phyloP scores from a whole-genome alignment of 1,140 invertebrate species.

The Halotydeus destructor region DNA sequence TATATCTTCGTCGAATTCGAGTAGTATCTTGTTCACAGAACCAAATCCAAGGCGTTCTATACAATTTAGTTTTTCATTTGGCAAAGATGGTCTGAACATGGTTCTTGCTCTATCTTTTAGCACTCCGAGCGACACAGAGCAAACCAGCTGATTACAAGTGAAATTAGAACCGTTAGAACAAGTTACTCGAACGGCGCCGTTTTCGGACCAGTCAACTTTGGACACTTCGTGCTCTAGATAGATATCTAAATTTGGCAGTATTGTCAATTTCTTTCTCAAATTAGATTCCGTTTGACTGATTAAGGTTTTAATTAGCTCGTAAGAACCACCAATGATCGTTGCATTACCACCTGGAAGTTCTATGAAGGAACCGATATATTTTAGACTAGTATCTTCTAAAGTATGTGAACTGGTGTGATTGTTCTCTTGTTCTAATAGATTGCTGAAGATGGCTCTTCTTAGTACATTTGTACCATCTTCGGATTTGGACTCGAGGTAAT shows the following conservation, averaged over 20 bases:
- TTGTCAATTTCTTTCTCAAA: neutral
- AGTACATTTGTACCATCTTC: conserved; percentile 50
- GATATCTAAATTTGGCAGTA: neutral
- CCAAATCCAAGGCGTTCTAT: conserved; percentile 69
- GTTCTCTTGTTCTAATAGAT: conserved; percentile 73
- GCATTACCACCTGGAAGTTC: conserved; percentile 87
- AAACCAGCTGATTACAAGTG: conserved; percentile 64
- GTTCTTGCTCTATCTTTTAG: conserved; percentile 48
- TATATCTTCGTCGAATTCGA: conserved; percentile 75
- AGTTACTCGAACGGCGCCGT: conserved; percentile 23
- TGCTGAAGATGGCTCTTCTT: conserved; percentile 66
- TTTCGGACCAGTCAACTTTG: conserved; percentile 1
- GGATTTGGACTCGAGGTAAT: conserved; percentile 53
- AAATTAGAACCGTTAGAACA: conserved; percentile 45
- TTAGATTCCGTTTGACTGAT: conserved; percentile 7
- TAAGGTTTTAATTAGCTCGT: conserved; percentile 12
- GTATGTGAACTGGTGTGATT: conserved; percentile 71
- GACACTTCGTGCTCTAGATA: conserved; percentile 1
- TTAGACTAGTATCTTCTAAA: conserved; percentile 68
- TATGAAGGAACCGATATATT: conserved; percentile 70
- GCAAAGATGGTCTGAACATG: conserved; percentile 60
- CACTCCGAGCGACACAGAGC: conserved; percentile 74
- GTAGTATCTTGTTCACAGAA: conserved; percentile 75
- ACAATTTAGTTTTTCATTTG: conserved; percentile 58
- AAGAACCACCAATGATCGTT: conserved; percentile 58